Evolutionary conservation across 2,888 invertebrate genomes (phyloP).

Genomic region (Tenthredo mesomela): DNA sequence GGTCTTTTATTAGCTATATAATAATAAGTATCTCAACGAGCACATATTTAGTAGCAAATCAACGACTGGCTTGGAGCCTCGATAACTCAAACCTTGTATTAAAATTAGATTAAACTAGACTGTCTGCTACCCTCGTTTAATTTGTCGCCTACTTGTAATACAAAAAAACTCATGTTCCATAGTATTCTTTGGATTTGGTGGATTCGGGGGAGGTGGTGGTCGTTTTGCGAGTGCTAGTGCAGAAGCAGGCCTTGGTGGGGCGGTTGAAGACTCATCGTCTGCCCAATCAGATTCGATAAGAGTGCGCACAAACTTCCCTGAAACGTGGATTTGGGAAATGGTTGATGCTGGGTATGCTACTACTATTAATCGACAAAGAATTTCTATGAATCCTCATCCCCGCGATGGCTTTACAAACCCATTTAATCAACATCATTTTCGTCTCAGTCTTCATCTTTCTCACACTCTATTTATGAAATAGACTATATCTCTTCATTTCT

Average conservation of each 20-base stretch:
- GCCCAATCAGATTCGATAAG: conserved; percentile 57
- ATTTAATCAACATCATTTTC: no score
- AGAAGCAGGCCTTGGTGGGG: conserved; percentile 22
- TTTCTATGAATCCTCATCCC: background rate
- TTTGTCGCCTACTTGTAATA: no score
- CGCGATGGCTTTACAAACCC: no score
- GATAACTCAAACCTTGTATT: background rate
- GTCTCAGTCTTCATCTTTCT: no score
- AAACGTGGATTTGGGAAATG: conserved; percentile 86
- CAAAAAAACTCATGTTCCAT: conserved; percentile 61
- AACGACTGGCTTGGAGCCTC: conserved; percentile 80
- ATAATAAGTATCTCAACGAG: background rate
- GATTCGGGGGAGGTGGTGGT: background rate
- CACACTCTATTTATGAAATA: no score
- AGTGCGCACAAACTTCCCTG: conserved; percentile 85
- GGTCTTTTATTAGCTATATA: no score
- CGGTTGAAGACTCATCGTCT: background rate
- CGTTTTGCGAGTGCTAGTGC: no score
- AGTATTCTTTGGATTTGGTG: conserved; percentile 75
- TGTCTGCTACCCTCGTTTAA: no score
- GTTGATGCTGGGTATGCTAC: conserved; percentile 81
- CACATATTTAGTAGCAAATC: conserved; percentile 76
- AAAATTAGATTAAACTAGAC: no score
- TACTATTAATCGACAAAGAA: background rate
- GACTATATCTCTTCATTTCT: no score